These are phyloP conservation scores for Ceraclea dissimilis DNA, from an alignment of 2,888 invertebrate species.

Conservation along the genomic window DNA sequence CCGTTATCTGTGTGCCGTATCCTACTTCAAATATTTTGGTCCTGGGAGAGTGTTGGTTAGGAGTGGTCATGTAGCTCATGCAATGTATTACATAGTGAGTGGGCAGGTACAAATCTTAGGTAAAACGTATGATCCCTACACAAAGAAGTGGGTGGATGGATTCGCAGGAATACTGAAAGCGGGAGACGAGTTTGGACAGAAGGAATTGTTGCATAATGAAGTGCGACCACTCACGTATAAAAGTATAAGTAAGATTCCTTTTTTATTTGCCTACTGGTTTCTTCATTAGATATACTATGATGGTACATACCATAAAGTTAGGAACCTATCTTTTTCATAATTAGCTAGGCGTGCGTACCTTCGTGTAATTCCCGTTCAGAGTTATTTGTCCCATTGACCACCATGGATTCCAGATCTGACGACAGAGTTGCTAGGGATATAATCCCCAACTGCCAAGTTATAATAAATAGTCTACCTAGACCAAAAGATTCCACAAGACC, in stretches of 20 bases:
- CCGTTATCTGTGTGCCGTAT: conserved; percentile 51
- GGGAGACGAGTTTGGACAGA: conserved; percentile 61
- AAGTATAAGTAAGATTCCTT: conserved; percentile 40
- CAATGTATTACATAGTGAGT: conserved; percentile 56
- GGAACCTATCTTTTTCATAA: too few relatives aligned
- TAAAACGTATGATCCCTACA: conserved; percentile 43
- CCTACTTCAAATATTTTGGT: conserved; percentile 54
- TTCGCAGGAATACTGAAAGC: conserved; percentile 46
- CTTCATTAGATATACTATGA: too few relatives aligned
- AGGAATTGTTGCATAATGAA: conserved; percentile 54
- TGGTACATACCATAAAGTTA: too few relatives aligned
- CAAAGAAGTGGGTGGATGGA: conserved; percentile 39
- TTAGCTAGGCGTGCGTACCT: too few relatives aligned
- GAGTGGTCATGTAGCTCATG: conserved; percentile 51
- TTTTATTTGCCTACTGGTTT: too few relatives aligned
- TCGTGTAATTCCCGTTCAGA: too few relatives aligned
- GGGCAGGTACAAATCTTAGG: conserved; percentile 50
- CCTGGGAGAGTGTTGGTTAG: conserved; percentile 54
- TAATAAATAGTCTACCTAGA: too few relatives aligned
- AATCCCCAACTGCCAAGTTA: too few relatives aligned
- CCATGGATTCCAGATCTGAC: too few relatives aligned
- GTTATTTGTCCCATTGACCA: too few relatives aligned
- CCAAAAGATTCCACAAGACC: too few relatives aligned
- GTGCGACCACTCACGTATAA: conserved; percentile 54
- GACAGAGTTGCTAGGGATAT: too few relatives aligned